Conservation (phyloP, 2,113 vertebrate genomes). For the Lophura nycthemera region DNA sequence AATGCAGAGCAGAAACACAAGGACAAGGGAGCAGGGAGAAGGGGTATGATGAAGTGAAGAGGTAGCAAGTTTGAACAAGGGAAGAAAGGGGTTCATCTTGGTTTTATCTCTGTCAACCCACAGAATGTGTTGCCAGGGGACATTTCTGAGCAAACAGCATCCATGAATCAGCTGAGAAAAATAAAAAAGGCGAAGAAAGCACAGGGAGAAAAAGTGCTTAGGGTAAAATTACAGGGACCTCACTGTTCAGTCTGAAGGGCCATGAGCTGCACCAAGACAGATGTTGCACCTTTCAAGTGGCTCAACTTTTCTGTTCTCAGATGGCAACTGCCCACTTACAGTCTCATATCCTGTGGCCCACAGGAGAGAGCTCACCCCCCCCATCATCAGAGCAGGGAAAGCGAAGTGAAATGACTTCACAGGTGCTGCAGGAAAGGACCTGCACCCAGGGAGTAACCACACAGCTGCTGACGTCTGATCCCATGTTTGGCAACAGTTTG, state of each 20-base stretch:
- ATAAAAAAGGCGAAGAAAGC: neutral
- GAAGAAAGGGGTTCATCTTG: neutral
- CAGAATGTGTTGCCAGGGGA: neutral
- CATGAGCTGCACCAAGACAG: neutral
- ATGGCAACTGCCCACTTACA: neutral
- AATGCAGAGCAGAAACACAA: neutral
- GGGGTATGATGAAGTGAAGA: neutral
- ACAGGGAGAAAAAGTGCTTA: neutral
- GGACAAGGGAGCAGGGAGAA: neutral
- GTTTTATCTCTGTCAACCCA: neutral
- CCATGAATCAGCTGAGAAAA: neutral
- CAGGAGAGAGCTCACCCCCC: neutral
- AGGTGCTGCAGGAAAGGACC: conserved; percentile 50
- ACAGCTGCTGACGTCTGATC: conserved; percentile 3
- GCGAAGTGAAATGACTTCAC: conserved; percentile 40
- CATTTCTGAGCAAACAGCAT: neutral
- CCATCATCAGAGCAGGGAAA: conserved; percentile 12
- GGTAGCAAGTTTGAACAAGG: neutral
- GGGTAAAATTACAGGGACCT: neutral
- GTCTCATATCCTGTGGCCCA: neutral
- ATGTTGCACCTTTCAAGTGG: neutral
- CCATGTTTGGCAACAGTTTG: neutral
- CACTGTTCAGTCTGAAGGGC: neutral
- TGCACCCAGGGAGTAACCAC: conserved; percentile 46
- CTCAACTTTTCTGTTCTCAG: neutral